These are phyloP conservation scores for Takifugu ocellatus DNA, from an alignment of 2,797 vertebrate species.

Conservation along the genomic window DNA sequence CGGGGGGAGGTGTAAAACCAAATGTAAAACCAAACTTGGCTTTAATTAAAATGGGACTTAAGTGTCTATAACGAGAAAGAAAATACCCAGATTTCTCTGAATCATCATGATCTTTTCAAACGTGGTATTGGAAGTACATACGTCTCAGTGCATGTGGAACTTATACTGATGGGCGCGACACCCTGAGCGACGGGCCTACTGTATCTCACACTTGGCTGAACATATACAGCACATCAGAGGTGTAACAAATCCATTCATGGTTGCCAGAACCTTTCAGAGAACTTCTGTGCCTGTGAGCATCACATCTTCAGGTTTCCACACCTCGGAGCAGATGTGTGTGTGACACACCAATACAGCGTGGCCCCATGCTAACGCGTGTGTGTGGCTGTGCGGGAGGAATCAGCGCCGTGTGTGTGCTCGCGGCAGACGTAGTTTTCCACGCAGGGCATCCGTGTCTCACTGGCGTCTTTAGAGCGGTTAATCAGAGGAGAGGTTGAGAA, in stretches of 20 bases:
- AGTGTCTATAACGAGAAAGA: no score
- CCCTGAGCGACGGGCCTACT: conserved; percentile 62
- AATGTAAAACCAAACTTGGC: no score
- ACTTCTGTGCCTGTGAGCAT: conserved; percentile 64
- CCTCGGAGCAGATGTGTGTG: conserved; percentile 58
- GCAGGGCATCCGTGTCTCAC: conserved; percentile 56
- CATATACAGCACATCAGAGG: conserved; percentile 72
- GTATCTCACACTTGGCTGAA: conserved; percentile 66
- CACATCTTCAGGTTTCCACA: conserved; percentile 70
- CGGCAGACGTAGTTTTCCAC: conserved; percentile 23
- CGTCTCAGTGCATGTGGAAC: conserved; percentile 37
- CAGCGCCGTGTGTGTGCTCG: conserved; percentile 9
- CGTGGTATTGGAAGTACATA: conserved; percentile 3
- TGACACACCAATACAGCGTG: conserved; percentile 44
- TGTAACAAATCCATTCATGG: conserved; percentile 74
- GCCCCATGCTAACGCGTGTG: conserved; percentile 21
- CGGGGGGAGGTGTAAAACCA: no score
- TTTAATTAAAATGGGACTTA: no score
- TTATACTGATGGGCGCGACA: conserved; percentile 58
- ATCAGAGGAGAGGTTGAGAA: conserved; percentile 72
- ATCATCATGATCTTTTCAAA: no score
- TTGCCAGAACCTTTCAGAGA: conserved; percentile 69
- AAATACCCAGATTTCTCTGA: no score
- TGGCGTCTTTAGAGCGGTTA: conserved; percentile 71
- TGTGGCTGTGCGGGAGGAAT: conserved; percentile 23